These are phyloP conservation scores for Salvator merianae DNA, from an alignment of 2,113 vertebrate species.

Conservation along the genomic window DNA sequence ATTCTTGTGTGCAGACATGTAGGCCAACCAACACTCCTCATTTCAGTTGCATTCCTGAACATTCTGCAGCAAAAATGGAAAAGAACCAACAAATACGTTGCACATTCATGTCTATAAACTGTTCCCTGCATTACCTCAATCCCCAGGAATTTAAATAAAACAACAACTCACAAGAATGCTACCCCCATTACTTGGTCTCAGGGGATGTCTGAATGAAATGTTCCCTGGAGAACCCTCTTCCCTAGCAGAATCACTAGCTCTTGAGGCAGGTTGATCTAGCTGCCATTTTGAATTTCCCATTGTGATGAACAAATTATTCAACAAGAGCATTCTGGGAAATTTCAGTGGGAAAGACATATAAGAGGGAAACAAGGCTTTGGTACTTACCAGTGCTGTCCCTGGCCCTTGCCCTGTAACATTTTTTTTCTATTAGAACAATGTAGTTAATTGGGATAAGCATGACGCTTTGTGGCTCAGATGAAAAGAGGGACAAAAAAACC, in stretches of 20 bases:
- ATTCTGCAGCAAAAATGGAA: constrained; percentile 17
- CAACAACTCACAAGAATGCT: background rate
- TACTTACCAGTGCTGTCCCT: background rate
- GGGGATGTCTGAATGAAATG: background rate
- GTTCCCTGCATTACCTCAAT: background rate
- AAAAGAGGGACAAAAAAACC: background rate
- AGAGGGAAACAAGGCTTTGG: background rate
- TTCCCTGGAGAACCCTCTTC: background rate
- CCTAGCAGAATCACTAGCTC: background rate
- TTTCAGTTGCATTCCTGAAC: background rate
- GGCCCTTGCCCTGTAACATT: constrained; percentile 6
- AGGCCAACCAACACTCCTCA: background rate
- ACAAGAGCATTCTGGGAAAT: background rate
- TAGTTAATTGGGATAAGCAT: constrained; percentile 16
- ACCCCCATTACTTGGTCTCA: background rate
- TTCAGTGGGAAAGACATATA: background rate
- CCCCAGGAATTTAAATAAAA: background rate
- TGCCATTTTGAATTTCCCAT: background rate
- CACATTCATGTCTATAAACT: background rate
- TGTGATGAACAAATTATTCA: background rate
- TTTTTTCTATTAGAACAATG: background rate
- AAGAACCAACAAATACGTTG: background rate
- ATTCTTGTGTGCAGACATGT: background rate
- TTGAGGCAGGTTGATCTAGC: background rate
- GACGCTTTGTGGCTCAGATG: background rate